Conservation (phyloP, 1,140 invertebrate genomes). For the Prorops nasuta region DNA sequence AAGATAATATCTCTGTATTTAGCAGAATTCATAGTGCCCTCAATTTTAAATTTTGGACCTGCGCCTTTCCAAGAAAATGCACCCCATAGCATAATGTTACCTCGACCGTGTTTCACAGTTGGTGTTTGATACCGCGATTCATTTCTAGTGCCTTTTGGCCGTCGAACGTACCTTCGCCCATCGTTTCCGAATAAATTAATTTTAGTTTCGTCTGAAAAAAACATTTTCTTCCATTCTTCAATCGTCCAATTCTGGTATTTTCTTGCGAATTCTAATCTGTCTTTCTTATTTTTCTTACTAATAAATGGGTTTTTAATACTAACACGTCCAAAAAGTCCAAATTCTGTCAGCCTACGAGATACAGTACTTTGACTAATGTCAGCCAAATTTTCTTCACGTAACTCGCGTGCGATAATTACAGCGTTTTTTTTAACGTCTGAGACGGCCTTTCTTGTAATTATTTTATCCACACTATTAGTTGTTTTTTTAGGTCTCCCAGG, state of each 20-base stretch:
- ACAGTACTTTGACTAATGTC: not conserved
- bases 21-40: too few relatives aligned
- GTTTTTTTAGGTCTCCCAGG: not conserved
- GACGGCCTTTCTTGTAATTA: not conserved
- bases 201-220: too few relatives aligned
- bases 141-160: not conserved
- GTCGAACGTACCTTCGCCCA: not conserved
- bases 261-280: constrained; percentile 15
- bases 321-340: constrained; percentile 5
- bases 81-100: not conserved
- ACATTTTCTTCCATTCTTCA: constrained; percentile 13
- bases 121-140: not conserved
- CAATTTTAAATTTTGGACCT: too few relatives aligned
- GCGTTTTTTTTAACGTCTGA: not conserved
- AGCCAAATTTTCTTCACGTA: not conserved
- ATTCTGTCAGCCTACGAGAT: constrained; percentile 1
- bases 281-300: constrained; percentile 7
- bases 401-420: not conserved
- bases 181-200: not conserved
- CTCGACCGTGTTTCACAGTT: not conserved
- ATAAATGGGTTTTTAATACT: constrained; percentile 6
- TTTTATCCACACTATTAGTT: not conserved
- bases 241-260: constrained; percentile 10
- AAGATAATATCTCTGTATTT: too few relatives aligned
- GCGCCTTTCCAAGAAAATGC: not conserved